A percentile compares a stretch with the other conserved stretches of the same genome.
Conservation (phyloP, 1,140 invertebrate genomes). For the Drosophila paulistorum region DNA sequence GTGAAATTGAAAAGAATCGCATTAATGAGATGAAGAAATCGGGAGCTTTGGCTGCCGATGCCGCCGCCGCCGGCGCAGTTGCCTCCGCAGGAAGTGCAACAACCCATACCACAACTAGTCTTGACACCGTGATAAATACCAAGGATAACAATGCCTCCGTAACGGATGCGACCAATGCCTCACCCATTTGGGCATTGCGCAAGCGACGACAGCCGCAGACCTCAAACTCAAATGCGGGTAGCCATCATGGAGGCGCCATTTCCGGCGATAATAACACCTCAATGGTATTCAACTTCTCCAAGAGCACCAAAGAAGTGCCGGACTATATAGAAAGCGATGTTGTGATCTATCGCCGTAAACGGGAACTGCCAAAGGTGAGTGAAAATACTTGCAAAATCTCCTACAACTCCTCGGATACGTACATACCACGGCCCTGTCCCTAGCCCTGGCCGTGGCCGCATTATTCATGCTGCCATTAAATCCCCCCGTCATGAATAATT, state of each 20-base stretch:
- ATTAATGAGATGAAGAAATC: constrained; percentile 87
- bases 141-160: constrained; percentile 82
- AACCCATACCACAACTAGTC: constrained; percentile 61
- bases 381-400: not conserved
- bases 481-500: constrained; percentile 55
- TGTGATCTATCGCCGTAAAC: constrained; percentile 87
- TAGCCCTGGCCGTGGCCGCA: constrained; percentile 50
- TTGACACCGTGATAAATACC: constrained; percentile 69
- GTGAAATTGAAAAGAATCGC: constrained; percentile 89
- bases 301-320: constrained; percentile 91
- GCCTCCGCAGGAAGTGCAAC: constrained; percentile 23
- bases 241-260: constrained; percentile 20
- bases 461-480: constrained; percentile 70
- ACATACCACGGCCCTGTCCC: too few relatives aligned
- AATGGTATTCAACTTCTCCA: constrained; percentile 93
- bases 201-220: constrained; percentile 50
- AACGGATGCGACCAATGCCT: constrained; percentile 78
- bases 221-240: constrained; percentile 28
- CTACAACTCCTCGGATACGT: not conserved
- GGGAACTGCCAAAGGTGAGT: constrained; percentile 89
- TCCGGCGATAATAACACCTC: constrained; percentile 84
- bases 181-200: constrained; percentile 71
- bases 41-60: constrained; percentile 59
- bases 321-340: constrained; percentile 96
- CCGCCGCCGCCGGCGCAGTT: constrained; percentile 48